Conservation (phyloP, 2,113 vertebrate genomes). For the Paradoxurus hermaphroditus region DNA sequence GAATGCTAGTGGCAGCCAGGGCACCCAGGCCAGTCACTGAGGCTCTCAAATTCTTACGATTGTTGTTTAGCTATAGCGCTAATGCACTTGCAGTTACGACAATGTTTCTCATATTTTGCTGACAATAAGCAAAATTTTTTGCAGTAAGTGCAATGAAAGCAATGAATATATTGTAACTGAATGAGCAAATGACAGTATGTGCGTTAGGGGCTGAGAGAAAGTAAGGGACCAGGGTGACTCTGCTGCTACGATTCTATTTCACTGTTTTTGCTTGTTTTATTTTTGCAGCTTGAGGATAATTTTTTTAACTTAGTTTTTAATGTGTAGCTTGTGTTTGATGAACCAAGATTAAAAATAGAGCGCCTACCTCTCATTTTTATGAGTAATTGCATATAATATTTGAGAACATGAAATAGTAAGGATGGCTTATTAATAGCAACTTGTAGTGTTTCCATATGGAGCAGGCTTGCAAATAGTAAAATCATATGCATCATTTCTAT, state of each 20-base stretch:
- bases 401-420: neutral
- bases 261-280: neutral
- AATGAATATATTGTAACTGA: neutral
- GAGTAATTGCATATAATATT: neutral
- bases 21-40: accelerated
- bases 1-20: neutral
- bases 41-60: neutral
- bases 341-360: neutral
- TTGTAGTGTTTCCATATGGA: neutral
- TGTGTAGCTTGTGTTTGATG: neutral
- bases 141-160: neutral
- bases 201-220: neutral
- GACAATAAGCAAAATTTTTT: neutral
- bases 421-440: neutral
- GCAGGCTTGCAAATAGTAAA: neutral
- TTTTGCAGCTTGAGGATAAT: neutral
- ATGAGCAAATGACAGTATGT: neutral
- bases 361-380: neutral
- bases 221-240: neutral
- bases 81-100: neutral
- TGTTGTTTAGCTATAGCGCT: neutral
- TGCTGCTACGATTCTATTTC: neutral
- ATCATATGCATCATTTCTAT: neutral
- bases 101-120: neutral
- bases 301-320: neutral